A percentile compares a stretch with the other conserved stretches of the same genome.
These are phyloP conservation scores for Zootermopsis nevadensis DNA, from an alignment of 2,888 invertebrate species.

Conservation along the genomic window DNA sequence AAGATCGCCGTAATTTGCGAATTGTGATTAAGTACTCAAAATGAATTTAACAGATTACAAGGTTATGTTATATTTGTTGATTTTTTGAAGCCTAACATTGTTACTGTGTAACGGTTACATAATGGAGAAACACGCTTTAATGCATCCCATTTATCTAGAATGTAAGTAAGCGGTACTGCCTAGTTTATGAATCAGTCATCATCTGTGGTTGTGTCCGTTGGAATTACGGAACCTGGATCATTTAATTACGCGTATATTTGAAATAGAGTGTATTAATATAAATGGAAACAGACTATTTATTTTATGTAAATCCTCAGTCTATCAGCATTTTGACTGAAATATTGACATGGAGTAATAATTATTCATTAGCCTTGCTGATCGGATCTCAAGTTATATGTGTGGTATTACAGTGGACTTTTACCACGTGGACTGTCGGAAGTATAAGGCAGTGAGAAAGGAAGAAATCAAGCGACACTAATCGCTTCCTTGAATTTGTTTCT, in stretches of 20 bases:
- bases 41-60: neutral
- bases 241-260: neutral
- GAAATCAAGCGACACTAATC: neutral
- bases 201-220: neutral
- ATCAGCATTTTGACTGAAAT: neutral
- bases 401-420: too few relatives aligned
- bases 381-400: neutral
- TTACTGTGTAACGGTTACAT: constrained; percentile 4
- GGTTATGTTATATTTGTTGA: neutral
- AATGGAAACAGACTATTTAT: neutral
- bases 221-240: neutral
- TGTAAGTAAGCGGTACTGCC: neutral
- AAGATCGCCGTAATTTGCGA: neutral
- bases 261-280: neutral
- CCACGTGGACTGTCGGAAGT: neutral
- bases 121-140: too few relatives aligned
- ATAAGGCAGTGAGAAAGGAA: neutral
- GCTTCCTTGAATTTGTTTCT: neutral
- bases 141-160: neutral
- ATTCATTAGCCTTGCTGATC: neutral
- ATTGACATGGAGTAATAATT: neutral
- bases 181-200: neutral
- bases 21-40: neutral
- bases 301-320: constrained; percentile 11
- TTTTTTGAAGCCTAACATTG: neutral